A percentile compares a stretch with the other conserved stretches of the same genome.
These are phyloP conservation scores for Drosophila busckii DNA, from an alignment of 1,140 invertebrate genomes.

Conservation along the genomic window DNA sequence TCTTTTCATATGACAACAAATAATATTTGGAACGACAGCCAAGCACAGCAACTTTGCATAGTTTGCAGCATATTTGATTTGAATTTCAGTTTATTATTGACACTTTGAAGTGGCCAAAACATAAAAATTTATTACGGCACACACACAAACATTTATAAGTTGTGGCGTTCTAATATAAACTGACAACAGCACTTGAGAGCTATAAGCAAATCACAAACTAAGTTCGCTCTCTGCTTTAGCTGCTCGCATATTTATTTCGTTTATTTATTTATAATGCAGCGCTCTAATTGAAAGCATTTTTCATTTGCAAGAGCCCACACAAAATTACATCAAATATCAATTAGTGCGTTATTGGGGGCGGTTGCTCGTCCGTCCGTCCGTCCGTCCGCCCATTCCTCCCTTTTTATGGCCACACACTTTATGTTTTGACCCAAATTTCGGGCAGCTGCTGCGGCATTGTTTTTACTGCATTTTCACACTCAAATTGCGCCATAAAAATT, in stretches of 20 bases:
- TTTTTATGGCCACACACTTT: constrained; percentile 52
- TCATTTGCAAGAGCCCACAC: constrained; percentile 13
- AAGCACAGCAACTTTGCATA: no score
- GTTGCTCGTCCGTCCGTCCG: neutral
- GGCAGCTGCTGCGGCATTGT: constrained; percentile 40
- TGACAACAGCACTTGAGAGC: constrained; percentile 26
- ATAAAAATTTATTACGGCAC: constrained; percentile 35
- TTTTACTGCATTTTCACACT: constrained; percentile 51
- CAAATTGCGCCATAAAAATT: constrained; percentile 58
- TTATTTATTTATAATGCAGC: constrained; percentile 25
- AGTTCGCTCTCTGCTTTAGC: no score
- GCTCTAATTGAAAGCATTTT: constrained; percentile 38
- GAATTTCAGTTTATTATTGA: constrained; percentile 39
- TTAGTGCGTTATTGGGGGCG: constrained; percentile 45
- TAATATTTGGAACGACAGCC: no score
- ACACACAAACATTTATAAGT: constrained; percentile 33
- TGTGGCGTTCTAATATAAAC: constrained; percentile 29
- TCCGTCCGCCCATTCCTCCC: neutral
- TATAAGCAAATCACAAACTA: no score
- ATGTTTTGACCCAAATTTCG: constrained; percentile 41
- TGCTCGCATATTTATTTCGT: constrained; percentile 21
- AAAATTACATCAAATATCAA: constrained; percentile 65
- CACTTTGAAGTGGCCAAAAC: constrained; percentile 39
- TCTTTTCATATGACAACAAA: constrained; percentile 15
- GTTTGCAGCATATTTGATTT: constrained; percentile 8